A percentile compares a stretch with the other conserved stretches of the same genome.
Evolutionary conservation across 2,113 vertebrate species (phyloP).

Genomic region (Mohoua ochrocephala): DNA sequence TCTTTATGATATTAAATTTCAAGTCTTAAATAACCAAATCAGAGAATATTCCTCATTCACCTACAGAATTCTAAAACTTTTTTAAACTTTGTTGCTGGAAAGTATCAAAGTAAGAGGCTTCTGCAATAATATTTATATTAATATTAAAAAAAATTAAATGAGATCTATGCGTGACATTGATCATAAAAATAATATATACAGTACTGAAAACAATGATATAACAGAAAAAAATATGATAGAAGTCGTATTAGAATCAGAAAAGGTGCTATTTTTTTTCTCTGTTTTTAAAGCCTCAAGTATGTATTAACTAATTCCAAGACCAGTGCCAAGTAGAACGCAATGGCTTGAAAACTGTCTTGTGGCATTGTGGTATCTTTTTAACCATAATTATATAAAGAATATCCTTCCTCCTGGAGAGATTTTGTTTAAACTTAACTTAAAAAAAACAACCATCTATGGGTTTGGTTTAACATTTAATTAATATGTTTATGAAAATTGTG

Average conservation of each 20-base stretch:
- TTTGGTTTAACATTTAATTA: background rate
- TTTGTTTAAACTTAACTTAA: background rate
- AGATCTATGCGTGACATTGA: background rate
- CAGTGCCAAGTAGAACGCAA: background rate
- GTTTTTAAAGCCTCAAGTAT: background rate
- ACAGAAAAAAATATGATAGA: background rate
- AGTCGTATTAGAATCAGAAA: background rate
- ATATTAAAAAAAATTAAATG: background rate
- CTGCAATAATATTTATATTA: background rate
- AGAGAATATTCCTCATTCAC: background rate
- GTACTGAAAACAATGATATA: background rate
- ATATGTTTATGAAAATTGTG: background rate
- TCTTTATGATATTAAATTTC: slow-evolving; percentile 27
- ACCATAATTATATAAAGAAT: background rate
- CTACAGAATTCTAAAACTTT: background rate
- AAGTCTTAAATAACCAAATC: slow-evolving; percentile 1
- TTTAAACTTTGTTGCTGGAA: background rate
- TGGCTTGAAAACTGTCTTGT: background rate
- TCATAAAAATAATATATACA: background rate
- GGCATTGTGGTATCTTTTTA: background rate
- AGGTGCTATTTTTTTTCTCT: accelerated
- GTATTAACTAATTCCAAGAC: background rate
- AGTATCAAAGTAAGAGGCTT: background rate
- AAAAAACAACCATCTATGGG: background rate
- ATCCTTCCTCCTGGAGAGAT: background rate